Evolutionary conservation across 2,797 vertebrate genomes (phyloP).

Genomic region (Emys orbicularis): DNA sequence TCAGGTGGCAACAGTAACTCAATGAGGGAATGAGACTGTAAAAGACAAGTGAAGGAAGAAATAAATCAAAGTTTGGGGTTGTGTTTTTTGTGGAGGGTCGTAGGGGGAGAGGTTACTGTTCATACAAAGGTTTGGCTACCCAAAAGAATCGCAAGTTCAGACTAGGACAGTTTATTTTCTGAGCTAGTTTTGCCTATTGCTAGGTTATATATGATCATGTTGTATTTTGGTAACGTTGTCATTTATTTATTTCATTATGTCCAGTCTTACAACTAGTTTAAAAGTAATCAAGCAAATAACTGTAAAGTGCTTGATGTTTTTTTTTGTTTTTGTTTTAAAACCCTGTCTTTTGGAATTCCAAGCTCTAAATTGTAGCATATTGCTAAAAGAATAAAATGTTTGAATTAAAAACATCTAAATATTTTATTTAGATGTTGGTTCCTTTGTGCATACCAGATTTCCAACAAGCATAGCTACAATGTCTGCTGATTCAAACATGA

Average conservation of each 20-base stretch:
- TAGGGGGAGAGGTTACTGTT: not conserved
- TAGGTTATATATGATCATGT: not conserved
- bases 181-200: accelerated
- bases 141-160: not conserved
- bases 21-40: not conserved
- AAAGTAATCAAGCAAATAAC: conserved; percentile 21
- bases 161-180: not conserved
- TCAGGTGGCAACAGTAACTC: not conserved
- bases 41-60: not conserved
- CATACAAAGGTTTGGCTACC: not conserved
- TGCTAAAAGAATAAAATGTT: not conserved
- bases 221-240: not conserved
- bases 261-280: not conserved
- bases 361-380: not conserved
- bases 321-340: not conserved
- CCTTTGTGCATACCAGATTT: not conserved
- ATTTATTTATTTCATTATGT: not conserved
- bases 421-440: conserved; percentile 17
- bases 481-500: accelerated
- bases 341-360: not conserved
- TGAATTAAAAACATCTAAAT: not conserved
- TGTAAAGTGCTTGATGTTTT: not conserved
- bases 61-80: not conserved
- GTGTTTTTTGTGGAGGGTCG: not conserved
- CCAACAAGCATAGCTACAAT: not conserved